These are phyloP conservation scores for Agriotes lineatus DNA, from an alignment of 2,888 invertebrate species.

Conservation along the genomic window DNA sequence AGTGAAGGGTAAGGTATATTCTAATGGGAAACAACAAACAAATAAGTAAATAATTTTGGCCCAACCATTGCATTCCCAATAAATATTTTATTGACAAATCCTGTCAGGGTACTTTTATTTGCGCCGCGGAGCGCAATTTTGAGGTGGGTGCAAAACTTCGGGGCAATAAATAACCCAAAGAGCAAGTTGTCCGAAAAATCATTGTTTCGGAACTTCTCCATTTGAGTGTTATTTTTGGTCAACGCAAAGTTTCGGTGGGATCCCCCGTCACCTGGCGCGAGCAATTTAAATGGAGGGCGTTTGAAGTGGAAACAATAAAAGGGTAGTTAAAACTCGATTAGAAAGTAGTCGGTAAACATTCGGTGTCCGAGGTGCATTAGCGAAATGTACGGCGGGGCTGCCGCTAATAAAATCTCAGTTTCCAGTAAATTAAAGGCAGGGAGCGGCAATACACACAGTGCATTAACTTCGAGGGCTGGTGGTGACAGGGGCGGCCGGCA, in stretches of 20 bases:
- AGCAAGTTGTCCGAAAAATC: no score
- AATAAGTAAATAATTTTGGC: no score
- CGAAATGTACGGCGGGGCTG: conserved; percentile 45
- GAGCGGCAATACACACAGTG: conserved; percentile 52
- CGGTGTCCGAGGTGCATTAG: conserved; percentile 49
- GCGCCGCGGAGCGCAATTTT: no score
- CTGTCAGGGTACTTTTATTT: no score
- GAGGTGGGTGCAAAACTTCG: no score
- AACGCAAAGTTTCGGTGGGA: not conserved
- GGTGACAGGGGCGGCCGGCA: conserved; percentile 46
- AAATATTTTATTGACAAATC: no score
- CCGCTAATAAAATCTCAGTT: conserved; percentile 58
- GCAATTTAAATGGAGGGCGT: conserved; percentile 18
- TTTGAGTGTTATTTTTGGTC: conserved; percentile 6
- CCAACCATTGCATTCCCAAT: no score
- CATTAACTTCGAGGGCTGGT: conserved; percentile 50
- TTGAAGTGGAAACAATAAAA: conserved; percentile 33
- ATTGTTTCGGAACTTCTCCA: conserved; percentile 4
- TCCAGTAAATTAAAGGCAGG: conserved; percentile 56
- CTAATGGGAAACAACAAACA: no score
- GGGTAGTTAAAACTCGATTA: conserved; percentile 37
- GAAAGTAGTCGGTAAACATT: conserved; percentile 36
- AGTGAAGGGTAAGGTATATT: no score
- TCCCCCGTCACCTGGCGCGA: conserved; percentile 15
- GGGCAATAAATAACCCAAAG: no score